These are phyloP conservation scores for Enchytraeus crypticus DNA, from an alignment of 2,888 invertebrate genomes.

Conservation along the genomic window DNA sequence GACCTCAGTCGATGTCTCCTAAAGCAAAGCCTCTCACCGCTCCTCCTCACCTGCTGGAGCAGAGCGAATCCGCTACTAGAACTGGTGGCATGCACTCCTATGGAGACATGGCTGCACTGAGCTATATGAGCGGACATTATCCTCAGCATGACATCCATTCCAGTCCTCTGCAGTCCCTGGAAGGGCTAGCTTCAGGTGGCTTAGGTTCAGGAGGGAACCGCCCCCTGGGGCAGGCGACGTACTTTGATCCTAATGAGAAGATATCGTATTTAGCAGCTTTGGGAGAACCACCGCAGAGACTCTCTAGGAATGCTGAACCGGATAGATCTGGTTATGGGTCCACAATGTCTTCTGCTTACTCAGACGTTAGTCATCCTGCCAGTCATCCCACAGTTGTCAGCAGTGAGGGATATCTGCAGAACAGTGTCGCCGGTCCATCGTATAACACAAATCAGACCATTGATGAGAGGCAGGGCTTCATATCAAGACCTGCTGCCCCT, in stretches of 20 bases:
- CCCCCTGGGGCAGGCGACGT: not conserved
- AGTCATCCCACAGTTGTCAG: not conserved
- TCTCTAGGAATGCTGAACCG: not conserved
- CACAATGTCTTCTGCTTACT: not conserved
- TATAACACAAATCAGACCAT: not conserved
- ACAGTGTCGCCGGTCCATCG: not conserved
- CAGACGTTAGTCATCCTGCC: not conserved
- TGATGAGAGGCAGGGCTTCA: too few species aligned
- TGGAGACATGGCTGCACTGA: too few species aligned
- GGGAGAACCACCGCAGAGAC: not conserved
- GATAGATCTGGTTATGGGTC: not conserved
- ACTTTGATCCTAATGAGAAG: constrained; percentile 2
- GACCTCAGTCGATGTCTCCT: constrained; percentile 3
- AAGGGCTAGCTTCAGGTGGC: constrained; percentile 6
- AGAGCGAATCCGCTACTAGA: not conserved
- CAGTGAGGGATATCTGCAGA: not conserved
- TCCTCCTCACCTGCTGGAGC: not conserved
- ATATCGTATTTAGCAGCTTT: too few species aligned
- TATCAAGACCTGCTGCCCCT: not conserved
- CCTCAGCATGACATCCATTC: not conserved
- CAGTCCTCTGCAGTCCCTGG: constrained; percentile 7
- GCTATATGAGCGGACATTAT: not conserved
- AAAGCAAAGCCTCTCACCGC: not conserved
- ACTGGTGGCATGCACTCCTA: too few species aligned
- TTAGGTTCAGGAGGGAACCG: not conserved